Conservation (phyloP, 2,888 invertebrate species). For the Drosophila koepferae region DNA sequence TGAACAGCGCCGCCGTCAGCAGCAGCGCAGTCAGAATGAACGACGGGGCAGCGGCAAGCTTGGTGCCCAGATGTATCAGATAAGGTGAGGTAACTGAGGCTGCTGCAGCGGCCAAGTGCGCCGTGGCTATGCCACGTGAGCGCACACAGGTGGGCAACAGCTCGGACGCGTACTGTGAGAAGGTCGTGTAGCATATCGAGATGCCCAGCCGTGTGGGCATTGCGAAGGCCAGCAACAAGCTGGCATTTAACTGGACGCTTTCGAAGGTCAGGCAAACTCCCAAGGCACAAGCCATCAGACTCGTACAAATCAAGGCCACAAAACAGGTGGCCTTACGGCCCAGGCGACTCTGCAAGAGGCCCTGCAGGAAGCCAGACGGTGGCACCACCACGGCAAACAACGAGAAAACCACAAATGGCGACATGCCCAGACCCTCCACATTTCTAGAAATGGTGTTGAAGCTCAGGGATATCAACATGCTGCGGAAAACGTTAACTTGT, state of each 20-base stretch:
- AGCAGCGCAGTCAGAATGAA: constrained; percentile 86
- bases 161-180: constrained; percentile 88
- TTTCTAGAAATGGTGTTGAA: constrained; percentile 87
- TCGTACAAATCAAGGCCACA: constrained; percentile 85
- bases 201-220: constrained; percentile 87
- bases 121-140: constrained; percentile 87
- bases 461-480: constrained; percentile 87
- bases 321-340: constrained; percentile 86
- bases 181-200: constrained; percentile 88
- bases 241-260: constrained; percentile 64
- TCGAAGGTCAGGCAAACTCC: constrained; percentile 84
- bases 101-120: constrained; percentile 87
- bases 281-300: constrained; percentile 85
- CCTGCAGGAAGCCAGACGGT: constrained; percentile 84
- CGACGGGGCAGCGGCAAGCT: constrained; percentile 81
- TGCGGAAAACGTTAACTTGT: constrained; percentile 55
- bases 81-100: constrained; percentile 86
- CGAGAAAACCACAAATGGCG: constrained; percentile 86
- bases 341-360: constrained; percentile 78
- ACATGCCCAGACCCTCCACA: constrained; percentile 86
- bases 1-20: constrained; percentile 85
- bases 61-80: constrained; percentile 64
- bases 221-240: constrained; percentile 84
- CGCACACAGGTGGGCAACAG: constrained; percentile 87
- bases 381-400: constrained; percentile 86